Evolutionary conservation across 2,888 invertebrate species (phyloP).

Genomic region (Melitaea athalia): DNA sequence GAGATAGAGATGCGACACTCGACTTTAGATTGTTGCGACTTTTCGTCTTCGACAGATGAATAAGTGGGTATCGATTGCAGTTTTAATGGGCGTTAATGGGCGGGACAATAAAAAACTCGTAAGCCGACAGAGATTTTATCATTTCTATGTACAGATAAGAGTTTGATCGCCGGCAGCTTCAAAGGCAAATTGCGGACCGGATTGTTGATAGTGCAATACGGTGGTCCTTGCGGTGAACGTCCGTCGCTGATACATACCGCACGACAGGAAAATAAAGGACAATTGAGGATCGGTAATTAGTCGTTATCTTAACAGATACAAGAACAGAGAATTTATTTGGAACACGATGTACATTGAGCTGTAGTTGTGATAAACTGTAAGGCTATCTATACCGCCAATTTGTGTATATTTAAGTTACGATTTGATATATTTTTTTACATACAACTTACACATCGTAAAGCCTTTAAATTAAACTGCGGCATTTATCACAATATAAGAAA

Average conservation of each 20-base stretch:
- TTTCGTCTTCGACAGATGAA: constrained; percentile 68
- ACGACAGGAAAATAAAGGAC: constrained; percentile 37
- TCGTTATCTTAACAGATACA: constrained; percentile 38
- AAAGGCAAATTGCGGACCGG: constrained; percentile 77
- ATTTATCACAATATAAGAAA: too few relatives aligned
- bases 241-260: constrained; percentile 33
- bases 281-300: constrained; percentile 34
- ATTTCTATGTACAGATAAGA: constrained; percentile 71
- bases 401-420: not conserved
- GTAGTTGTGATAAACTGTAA: constrained; percentile 6
- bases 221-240: constrained; percentile 47
- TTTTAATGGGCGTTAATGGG: constrained; percentile 79
- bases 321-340: constrained; percentile 31
- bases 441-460: too few relatives aligned
- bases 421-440: too few relatives aligned
- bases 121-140: constrained; percentile 71
- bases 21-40: constrained; percentile 51
- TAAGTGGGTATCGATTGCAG: constrained; percentile 79
- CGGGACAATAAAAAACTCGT: constrained; percentile 79
- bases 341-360: constrained; percentile 30
- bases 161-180: constrained; percentile 70
- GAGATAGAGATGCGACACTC: constrained; percentile 64
- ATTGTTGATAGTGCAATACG: constrained; percentile 59
- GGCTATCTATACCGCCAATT: constrained; percentile 11
- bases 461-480: too few relatives aligned